A percentile compares a stretch with the other conserved stretches of the same genome.
Evolutionary conservation across 2,888 invertebrate species (phyloP).

Genomic region (Hydriomena furcata): DNA sequence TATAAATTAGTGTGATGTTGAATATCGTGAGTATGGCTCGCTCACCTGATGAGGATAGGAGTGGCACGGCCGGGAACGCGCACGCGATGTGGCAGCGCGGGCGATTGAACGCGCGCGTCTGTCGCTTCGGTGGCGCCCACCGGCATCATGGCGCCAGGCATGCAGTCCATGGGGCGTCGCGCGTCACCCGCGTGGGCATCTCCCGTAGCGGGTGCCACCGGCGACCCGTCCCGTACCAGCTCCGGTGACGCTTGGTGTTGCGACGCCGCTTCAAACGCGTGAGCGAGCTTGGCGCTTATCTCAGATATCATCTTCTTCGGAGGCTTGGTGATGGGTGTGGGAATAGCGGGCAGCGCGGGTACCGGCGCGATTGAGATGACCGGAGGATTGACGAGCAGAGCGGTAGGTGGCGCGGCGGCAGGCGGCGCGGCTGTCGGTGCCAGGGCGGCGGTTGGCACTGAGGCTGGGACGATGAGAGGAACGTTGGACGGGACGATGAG

Average conservation of each 20-base stretch:
- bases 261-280: constrained; percentile 62
- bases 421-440: neutral
- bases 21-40: constrained; percentile 1
- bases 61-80: constrained; percentile 65
- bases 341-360: constrained; percentile 34
- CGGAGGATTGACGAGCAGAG: constrained; percentile 19
- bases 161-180: constrained; percentile 52
- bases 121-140: constrained; percentile 71
- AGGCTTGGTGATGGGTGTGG: constrained; percentile 69
- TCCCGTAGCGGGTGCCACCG: constrained; percentile 37
- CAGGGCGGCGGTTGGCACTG: constrained; percentile 19
- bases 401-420: neutral
- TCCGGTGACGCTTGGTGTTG: constrained; percentile 38
- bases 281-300: constrained; percentile 67
- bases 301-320: constrained; percentile 77
- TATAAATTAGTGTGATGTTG: too few relatives aligned
- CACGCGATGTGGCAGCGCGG: constrained; percentile 73
- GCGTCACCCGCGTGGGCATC: constrained; percentile 44
- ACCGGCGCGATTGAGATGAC: constrained; percentile 22
- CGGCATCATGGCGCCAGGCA: constrained; percentile 61
- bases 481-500: constrained; percentile 11
- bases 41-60: constrained; percentile 66
- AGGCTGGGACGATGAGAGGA: constrained; percentile 22
- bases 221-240: constrained; percentile 33
- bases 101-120: constrained; percentile 73